phyloP scores from a whole-genome alignment of 2,113 vertebrate genomes.

The Ophiodon elongatus region DNA sequence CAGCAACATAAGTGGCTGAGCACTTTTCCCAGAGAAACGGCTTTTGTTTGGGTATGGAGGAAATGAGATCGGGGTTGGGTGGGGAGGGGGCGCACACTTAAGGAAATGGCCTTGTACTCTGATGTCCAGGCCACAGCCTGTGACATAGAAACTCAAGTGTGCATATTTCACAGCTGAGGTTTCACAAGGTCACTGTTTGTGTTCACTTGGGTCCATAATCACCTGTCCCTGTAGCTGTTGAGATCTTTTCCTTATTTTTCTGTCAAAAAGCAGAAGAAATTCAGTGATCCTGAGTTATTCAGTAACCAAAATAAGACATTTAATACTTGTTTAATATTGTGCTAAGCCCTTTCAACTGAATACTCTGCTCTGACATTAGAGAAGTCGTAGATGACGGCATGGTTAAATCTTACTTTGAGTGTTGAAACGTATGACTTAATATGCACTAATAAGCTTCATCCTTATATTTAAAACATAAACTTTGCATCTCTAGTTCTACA shows the following conservation, averaged over 20 bases:
- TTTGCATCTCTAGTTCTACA: not conserved
- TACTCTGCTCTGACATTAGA: not conserved
- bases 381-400: not conserved
- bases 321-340: conserved; percentile 13
- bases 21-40: conserved; percentile 66
- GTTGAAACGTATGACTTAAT: conserved; percentile 18
- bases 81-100: conserved; percentile 56
- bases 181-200: conserved; percentile 67
- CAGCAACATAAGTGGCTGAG: conserved; percentile 54
- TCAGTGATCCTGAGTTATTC: not conserved
- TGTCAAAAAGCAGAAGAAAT: not conserved
- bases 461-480: conserved; percentile 1
- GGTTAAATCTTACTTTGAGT: not conserved
- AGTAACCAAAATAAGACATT: not conserved
- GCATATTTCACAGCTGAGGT: conserved; percentile 57
- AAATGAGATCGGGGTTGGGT: conserved; percentile 60
- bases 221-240: conserved; percentile 38
- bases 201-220: conserved; percentile 44
- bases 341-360: not conserved
- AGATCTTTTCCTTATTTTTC: conserved; percentile 16
- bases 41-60: conserved; percentile 79
- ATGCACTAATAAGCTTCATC: not conserved
- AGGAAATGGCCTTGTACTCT: conserved; percentile 75
- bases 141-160: conserved; percentile 52
- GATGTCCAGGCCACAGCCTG: conserved; percentile 62